A percentile compares a stretch with the other conserved stretches of the same genome.
phyloP scores from a whole-genome alignment of 2,113 vertebrate species.

The Zapornia atra region DNA sequence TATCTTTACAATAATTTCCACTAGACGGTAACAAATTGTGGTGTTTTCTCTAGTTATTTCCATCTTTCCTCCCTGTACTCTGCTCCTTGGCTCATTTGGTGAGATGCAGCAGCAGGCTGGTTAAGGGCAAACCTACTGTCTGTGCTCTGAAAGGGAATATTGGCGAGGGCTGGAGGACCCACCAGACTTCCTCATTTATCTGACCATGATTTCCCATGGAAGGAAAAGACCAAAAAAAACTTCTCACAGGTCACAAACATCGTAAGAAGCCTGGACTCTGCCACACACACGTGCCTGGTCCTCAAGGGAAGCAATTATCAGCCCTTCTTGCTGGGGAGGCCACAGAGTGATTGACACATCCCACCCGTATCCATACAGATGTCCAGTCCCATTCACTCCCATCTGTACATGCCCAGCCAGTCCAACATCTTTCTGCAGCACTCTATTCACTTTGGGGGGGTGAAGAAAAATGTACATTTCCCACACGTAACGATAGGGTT shows the following conservation, averaged over 20 bases:
- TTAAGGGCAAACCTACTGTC: not conserved
- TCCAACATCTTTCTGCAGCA: not conserved
- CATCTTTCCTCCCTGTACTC: not conserved
- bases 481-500: not conserved
- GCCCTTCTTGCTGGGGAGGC: not conserved
- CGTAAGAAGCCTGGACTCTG: not conserved
- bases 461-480: not conserved
- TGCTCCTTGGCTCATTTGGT: not conserved
- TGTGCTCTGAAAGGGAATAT: not conserved
- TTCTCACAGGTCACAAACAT: not conserved
- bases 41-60: not conserved
- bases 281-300: not conserved
- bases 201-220: not conserved
- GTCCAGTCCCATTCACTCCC: no score
- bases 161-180: not conserved
- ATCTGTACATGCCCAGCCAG: not conserved
- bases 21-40: not conserved
- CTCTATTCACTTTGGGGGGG: rapidly evolving
- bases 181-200: not conserved
- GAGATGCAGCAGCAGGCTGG: not conserved
- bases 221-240: not conserved
- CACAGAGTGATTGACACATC: not conserved
- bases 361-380: not conserved
- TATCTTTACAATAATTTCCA: not conserved
- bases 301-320: not conserved